phyloP scores from a whole-genome alignment of 1,140 invertebrate species.

The Pachyrhynchus sulphureomaculatus region DNA sequence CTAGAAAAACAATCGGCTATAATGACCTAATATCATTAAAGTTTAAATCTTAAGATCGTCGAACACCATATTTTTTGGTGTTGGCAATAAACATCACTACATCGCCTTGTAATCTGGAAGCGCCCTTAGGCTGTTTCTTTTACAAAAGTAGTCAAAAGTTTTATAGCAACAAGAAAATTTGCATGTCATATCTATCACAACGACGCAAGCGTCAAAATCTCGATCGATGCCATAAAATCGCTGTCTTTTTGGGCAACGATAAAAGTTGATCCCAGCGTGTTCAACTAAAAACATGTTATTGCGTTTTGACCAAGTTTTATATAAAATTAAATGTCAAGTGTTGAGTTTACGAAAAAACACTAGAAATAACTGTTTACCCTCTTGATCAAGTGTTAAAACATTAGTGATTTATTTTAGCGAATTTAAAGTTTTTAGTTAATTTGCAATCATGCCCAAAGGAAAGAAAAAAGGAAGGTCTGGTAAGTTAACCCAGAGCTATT shows the following conservation, averaged over 20 bases:
- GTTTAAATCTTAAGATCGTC: too few species aligned
- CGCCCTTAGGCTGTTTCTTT: too few species aligned
- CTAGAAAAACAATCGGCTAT: too few species aligned
- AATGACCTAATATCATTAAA: too few species aligned
- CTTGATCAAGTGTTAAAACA: constrained; percentile 51
- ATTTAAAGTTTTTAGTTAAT: constrained; percentile 46
- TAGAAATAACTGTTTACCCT: constrained; percentile 49
- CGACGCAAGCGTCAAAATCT: constrained; percentile 19
- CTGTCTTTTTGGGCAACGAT: constrained; percentile 25
- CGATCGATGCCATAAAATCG: constrained; percentile 25
- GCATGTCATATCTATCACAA: too few species aligned
- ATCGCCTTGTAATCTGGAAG: too few species aligned
- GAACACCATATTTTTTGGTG: too few species aligned
- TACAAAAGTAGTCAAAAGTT: too few species aligned
- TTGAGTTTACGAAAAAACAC: constrained; percentile 43
- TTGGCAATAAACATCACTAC: too few species aligned
- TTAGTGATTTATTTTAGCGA: constrained; percentile 48
- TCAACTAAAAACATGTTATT: constrained; percentile 50
- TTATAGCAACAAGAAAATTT: too few species aligned
- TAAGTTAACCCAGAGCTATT: too few species aligned
- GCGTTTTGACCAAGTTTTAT: constrained; percentile 46
- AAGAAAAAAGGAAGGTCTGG: constrained; percentile 51
- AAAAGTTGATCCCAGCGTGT: constrained; percentile 40
- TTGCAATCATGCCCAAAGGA: constrained; percentile 49
- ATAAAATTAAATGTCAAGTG: constrained; percentile 50